A percentile compares a stretch with the other conserved stretches of the same genome.
Conservation (phyloP, 2,888 invertebrate species). For the Ditula angustiorana region DNA sequence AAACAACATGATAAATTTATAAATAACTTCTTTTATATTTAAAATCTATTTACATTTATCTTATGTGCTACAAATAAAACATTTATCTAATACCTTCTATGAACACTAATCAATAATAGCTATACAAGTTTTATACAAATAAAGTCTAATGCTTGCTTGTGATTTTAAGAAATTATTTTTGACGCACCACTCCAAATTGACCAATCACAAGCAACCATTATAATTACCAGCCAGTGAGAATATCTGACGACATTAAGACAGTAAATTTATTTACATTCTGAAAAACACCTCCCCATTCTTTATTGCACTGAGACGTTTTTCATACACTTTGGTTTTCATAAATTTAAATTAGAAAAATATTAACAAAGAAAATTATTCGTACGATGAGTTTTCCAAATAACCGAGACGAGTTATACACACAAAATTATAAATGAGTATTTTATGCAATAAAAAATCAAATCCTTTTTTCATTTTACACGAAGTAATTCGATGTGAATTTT, state of each 20-base stretch:
- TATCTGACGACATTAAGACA: constrained; percentile 23
- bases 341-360: not conserved
- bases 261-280: constrained; percentile 32
- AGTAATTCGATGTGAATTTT: not conserved
- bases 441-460: not conserved
- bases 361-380: not conserved
- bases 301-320: constrained; percentile 36
- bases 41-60: constrained; percentile 63
- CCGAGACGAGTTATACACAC: not conserved
- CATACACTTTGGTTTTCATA: constrained; percentile 35
- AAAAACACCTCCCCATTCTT: constrained; percentile 25
- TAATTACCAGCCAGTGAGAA: constrained; percentile 19
- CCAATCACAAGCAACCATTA: constrained; percentile 24
- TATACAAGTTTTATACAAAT: constrained; percentile 31
- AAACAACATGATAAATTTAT: constrained; percentile 60
- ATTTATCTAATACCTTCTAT: constrained; percentile 36
- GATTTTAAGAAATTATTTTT: constrained; percentile 3
- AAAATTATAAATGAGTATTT: constrained; percentile 3
- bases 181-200: not conserved
- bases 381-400: not conserved
- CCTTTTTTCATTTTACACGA: not conserved
- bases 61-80: constrained; percentile 43
- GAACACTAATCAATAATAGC: constrained; percentile 38
- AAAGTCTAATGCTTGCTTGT: constrained; percentile 10
- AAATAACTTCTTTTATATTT: constrained; percentile 66